phyloP scores from a whole-genome alignment of 2,113 vertebrate genomes.

The Neolamprologus cancellatus region DNA sequence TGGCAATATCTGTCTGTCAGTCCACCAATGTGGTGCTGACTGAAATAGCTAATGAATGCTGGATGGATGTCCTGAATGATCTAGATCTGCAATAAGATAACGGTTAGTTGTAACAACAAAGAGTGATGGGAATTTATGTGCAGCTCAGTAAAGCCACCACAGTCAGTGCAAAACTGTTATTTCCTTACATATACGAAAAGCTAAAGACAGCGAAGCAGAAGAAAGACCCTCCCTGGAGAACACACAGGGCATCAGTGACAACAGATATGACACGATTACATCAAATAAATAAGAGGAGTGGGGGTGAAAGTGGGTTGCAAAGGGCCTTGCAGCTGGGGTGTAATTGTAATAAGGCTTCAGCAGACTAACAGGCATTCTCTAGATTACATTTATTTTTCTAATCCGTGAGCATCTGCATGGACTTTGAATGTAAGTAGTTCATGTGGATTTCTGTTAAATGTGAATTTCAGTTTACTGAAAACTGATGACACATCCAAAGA shows the following conservation, averaged over 20 bases:
- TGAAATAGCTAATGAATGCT: neutral
- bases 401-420: neutral
- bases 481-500: fast-evolving
- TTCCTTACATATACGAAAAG: neutral
- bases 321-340: neutral
- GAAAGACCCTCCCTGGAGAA: neutral
- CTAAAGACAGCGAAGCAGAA: neutral
- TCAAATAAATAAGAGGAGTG: neutral
- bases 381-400: neutral
- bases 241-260: neutral
- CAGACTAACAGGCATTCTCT: neutral
- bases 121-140: neutral
- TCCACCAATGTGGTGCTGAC: neutral
- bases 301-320: neutral
- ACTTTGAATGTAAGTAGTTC: neutral
- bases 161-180: neutral
- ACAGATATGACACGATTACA: neutral
- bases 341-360: neutral
- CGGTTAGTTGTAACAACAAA: neutral
- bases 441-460: neutral
- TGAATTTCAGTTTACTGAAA: neutral
- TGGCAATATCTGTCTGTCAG: neutral
- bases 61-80: neutral
- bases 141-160: neutral
- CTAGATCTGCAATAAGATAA: neutral